Evolutionary conservation across 2,888 invertebrate genomes (phyloP).

Genomic region (Odontothrips loti): DNA sequence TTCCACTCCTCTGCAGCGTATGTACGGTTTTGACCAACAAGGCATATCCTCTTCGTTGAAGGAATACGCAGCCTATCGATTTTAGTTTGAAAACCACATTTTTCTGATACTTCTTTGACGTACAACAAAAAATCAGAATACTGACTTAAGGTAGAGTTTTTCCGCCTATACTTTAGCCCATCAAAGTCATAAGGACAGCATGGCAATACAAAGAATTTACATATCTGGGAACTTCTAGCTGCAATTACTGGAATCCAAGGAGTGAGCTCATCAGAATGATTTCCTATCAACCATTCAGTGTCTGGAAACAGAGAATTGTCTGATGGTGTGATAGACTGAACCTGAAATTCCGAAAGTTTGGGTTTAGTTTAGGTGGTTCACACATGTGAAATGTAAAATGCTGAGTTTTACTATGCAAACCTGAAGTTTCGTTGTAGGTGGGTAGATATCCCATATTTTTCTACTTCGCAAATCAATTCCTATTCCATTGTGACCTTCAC

Average conservation of each 20-base stretch:
- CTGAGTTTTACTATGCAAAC: conserved; percentile 50
- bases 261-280: conserved; percentile 98
- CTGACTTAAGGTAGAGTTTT: conserved; percentile 65
- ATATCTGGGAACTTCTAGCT: conserved; percentile 65
- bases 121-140: conserved; percentile 72
- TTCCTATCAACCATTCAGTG: conserved; percentile 93
- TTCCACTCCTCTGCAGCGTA: conserved; percentile 46
- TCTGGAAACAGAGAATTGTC: conserved; percentile 62
- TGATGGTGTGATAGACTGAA: conserved; percentile 64
- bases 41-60: conserved; percentile 86
- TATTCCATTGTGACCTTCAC: conserved; percentile 76
- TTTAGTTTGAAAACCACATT: conserved; percentile 69
- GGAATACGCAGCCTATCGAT: conserved; percentile 90
- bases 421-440: conserved; percentile 59
- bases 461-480: conserved; percentile 82
- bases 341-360: conserved; percentile 48
- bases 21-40: conserved; percentile 59
- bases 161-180: conserved; percentile 73
- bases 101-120: conserved; percentile 55
- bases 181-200: conserved; percentile 93
- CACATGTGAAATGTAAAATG: neutral
- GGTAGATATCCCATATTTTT: conserved; percentile 83
- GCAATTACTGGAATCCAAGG: conserved; percentile 97
- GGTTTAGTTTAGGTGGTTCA: conserved; percentile 5
- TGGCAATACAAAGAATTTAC: conserved; percentile 85